phyloP scores from a whole-genome alignment of 2,113 vertebrate genomes.

The Oreotrochilus melanogaster region DNA sequence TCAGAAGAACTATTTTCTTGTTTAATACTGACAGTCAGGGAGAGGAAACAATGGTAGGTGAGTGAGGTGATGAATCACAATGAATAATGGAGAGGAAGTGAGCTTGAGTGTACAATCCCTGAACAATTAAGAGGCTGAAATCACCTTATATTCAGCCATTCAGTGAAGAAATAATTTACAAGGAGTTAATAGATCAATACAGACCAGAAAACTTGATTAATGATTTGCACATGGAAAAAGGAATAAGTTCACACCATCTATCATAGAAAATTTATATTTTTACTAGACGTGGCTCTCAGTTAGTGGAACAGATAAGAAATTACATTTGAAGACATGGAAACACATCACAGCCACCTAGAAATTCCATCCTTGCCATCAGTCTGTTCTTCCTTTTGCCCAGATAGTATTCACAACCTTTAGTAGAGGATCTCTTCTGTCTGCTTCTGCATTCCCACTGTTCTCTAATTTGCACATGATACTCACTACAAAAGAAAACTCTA shows the following conservation, averaged over 20 bases:
- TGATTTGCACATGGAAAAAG: background rate
- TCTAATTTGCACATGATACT: background rate
- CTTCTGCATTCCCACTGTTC: background rate
- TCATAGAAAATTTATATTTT: background rate
- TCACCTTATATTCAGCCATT: background rate
- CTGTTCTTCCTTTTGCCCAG: background rate
- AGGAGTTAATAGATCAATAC: background rate
- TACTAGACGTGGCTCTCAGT: background rate
- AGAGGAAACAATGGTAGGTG: background rate
- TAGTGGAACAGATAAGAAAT: background rate
- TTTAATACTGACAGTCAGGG: background rate
- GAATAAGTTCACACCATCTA: background rate
- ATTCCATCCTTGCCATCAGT: background rate
- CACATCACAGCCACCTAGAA: background rate
- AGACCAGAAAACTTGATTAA: background rate
- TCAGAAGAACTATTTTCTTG: background rate
- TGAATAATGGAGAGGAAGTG: background rate
- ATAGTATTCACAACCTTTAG: background rate
- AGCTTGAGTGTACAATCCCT: background rate
- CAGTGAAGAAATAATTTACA: background rate
- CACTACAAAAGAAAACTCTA: background rate
- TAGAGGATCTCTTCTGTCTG: background rate
- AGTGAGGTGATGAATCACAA: background rate
- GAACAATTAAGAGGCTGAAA: background rate
- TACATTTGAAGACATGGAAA: background rate